Conservation (phyloP, 2,113 vertebrate species). For the Cacatua alba region DNA sequence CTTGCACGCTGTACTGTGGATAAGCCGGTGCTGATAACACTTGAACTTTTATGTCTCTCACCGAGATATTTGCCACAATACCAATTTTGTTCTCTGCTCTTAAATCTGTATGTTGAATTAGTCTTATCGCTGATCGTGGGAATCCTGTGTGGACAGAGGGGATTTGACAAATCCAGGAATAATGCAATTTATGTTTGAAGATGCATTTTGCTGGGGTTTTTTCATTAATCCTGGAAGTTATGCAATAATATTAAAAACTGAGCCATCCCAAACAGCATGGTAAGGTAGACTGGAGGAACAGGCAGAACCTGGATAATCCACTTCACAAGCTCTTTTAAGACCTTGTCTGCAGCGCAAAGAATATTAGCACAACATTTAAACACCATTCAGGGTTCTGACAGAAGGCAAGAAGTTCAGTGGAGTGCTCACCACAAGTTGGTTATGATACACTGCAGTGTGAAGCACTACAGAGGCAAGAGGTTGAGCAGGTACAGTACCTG, state of each 20-base stretch:
- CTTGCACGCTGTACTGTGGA: background rate
- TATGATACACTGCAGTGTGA: background rate
- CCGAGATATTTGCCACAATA: background rate
- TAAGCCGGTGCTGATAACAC: background rate
- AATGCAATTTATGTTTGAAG: slow-evolving; percentile 25
- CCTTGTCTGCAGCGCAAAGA: background rate
- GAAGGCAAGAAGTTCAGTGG: background rate
- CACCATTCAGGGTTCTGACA: background rate
- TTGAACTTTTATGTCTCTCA: background rate
- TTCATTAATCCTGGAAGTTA: slow-evolving; percentile 24
- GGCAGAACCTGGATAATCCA: background rate
- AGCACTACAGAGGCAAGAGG: background rate
- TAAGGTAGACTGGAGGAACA: background rate
- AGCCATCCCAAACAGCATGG: background rate
- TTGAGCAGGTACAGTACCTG: background rate
- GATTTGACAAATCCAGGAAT: slow-evolving; percentile 8
- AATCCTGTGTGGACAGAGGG: background rate
- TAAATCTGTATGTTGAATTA: background rate
- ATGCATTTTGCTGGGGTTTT: background rate
- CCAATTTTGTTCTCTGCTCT: background rate
- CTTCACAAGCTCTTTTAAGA: background rate
- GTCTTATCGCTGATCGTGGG: background rate
- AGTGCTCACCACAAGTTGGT: background rate
- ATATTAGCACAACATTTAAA: background rate
- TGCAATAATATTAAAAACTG: slow-evolving; percentile 21